Base-by-base conservation (phyloP, 2,113 vertebrate genomes). In the Stigmatopora argus region DNA sequence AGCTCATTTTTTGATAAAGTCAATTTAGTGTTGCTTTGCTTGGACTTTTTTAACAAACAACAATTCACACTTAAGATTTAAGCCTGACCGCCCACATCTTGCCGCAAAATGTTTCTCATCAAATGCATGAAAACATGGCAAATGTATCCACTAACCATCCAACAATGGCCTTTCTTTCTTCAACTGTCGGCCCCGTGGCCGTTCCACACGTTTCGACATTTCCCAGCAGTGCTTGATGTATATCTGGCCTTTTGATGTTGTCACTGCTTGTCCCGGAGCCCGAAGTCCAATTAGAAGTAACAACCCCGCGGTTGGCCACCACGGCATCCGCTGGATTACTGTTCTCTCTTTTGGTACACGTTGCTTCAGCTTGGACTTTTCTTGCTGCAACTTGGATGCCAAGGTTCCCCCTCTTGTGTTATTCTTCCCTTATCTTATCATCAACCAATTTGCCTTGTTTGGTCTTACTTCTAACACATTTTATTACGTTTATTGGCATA, bases 161-260 rank as follows among this genome's bases (percentile, higher is more conserved):
- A 7, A 59, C 47, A 65, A 7, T 64, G 62, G 59, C 55, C 59
- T 78, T 63, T 78, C 59, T 69, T 47, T 59, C 51, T 12, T 46
- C 70, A 55, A 34, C 44, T 49, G 62, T 46, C 61, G 71, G 58
- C 66, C 82, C 69, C 23, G 69, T 67, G 67, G 69, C 73, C 67
- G 69, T 77, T 77, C 68, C 75, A 72, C 74, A 44, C 69, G 71
- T 78, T 77, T 80, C 74, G 78, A 84, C 89, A 88, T 89, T 90
- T 85, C 85, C 78, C 79, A 79, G 78, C 79, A 78, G 70, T 60
- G 63, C 82, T 86, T 91, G 90, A 92, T 90, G 85, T 91, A 91
- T 91, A 90, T 90, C 90, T 92, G 89, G 91, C 91, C 91, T 92
- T 61, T 92, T 92, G 88, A 91, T 90, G 90, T 88, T 88, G 87